Conservation (phyloP, 2,888 invertebrate genomes). For the Ormyrus thymus region DNA sequence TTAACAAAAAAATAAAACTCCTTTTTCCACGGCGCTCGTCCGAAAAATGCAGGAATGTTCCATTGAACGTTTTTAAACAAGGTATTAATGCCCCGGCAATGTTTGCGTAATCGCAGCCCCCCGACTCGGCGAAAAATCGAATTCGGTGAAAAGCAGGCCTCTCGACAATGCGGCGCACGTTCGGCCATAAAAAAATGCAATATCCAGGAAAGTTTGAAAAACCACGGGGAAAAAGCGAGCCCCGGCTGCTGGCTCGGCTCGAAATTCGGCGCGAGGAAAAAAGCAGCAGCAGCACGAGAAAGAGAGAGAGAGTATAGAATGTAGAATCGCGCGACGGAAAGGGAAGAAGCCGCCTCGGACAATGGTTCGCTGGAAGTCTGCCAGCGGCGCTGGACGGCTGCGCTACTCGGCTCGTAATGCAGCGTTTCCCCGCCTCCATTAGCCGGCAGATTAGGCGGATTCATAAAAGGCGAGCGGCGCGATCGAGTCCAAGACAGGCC, state of each 20-base stretch:
- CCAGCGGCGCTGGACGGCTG: conserved; percentile 7
- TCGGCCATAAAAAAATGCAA: background rate
- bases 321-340: background rate
- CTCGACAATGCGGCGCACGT: background rate
- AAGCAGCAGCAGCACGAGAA: background rate
- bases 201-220: background rate
- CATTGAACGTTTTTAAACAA: no score
- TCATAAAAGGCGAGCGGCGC: background rate
- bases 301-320: background rate
- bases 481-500: background rate
- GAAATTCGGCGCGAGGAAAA: background rate
- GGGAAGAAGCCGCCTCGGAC: background rate
- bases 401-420: conserved; percentile 52
- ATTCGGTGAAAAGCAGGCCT: background rate
- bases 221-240: background rate
- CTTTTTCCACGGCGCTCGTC: no score
- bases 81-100: no score
- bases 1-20: no score
- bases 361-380: conserved; percentile 19
- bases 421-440: background rate
- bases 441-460: background rate
- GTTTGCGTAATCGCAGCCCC: no score
- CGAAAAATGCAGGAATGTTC: no score
- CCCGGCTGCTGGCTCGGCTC: background rate
- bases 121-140: no score